phyloP scores from a whole-genome alignment of 2,888 invertebrate species.

The Ormyrus nitidulus region DNA sequence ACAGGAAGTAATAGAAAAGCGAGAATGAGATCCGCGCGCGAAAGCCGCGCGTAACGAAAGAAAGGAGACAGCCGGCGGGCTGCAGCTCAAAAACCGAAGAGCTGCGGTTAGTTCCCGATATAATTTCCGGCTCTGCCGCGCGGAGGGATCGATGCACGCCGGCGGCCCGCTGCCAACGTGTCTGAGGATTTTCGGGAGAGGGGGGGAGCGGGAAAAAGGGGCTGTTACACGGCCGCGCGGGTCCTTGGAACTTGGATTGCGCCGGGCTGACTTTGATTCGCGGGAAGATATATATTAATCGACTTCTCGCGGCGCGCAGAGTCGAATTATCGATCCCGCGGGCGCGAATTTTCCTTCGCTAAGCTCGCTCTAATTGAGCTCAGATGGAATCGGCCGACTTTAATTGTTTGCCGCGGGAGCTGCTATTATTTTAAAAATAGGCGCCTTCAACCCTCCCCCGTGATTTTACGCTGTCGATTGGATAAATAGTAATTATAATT shows the following conservation, averaged over 20 bases:
- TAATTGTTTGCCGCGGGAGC: too few relatives aligned
- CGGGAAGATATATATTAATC: slow-evolving; percentile 23
- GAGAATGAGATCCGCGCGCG: slow-evolving; percentile 28
- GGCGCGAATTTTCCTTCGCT: not conserved
- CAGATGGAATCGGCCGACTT: too few relatives aligned
- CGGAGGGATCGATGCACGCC: slow-evolving; percentile 36
- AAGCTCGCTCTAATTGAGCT: too few relatives aligned
- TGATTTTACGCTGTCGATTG: too few relatives aligned
- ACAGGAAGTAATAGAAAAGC: slow-evolving; percentile 27
- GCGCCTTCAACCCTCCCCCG: too few relatives aligned
- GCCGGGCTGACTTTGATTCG: slow-evolving; percentile 24
- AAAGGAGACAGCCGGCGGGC: not conserved
- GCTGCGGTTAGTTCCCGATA: slow-evolving; percentile 31
- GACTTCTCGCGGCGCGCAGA: slow-evolving; percentile 1
- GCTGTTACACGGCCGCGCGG: not conserved
- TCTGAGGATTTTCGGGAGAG: slow-evolving; percentile 3
- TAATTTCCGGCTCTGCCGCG: slow-evolving; percentile 28
- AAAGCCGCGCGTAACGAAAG: not conserved
- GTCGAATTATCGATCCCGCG: slow-evolving; percentile 15
- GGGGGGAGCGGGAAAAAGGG: not conserved
- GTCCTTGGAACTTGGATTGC: slow-evolving; percentile 18
- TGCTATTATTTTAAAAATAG: too few relatives aligned
- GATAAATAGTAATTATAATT: too few relatives aligned
- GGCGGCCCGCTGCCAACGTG: slow-evolving; percentile 1
- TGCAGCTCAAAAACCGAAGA: slow-evolving; percentile 5